Conservation (phyloP, 2,888 invertebrate genomes). For the Timema podura region DNA sequence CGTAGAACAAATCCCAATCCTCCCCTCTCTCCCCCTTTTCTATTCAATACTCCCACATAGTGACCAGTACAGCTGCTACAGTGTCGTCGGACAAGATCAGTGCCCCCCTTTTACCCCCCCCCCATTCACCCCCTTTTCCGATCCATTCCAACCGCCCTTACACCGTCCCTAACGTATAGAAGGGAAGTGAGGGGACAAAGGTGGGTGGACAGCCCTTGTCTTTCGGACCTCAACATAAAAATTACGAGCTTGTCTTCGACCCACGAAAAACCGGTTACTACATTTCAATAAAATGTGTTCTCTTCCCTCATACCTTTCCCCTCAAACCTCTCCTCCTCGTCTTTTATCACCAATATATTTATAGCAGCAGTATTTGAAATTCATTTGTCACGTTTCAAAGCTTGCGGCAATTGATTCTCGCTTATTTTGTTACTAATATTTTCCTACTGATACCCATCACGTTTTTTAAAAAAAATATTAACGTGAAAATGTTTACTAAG, state of each 20-base stretch:
- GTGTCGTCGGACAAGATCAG: conserved; percentile 17
- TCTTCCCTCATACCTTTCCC: neutral
- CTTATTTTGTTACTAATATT: no score
- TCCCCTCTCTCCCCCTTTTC: neutral
- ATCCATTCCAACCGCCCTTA: neutral
- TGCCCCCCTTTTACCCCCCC: neutral
- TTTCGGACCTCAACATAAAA: conserved; percentile 5
- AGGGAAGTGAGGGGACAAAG: no score
- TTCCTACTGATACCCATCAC: no score
- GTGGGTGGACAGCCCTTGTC: neutral
- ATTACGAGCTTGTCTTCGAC: conserved; percentile 13
- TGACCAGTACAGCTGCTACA: conserved; percentile 23
- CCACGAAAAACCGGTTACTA: neutral
- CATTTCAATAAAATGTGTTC: neutral
- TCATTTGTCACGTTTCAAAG: neutral
- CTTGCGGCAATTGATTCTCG: no score
- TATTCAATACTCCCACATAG: conserved; percentile 11
- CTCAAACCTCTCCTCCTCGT: neutral
- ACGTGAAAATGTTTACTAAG: no score
- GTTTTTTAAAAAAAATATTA: no score
- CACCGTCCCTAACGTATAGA: no score
- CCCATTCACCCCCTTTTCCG: neutral
- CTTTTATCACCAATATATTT: neutral
- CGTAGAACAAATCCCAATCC: neutral
- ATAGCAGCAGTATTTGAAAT: conserved; percentile 4